Conservation (phyloP, 2,888 invertebrate genomes). For the Heliconius ethilla region DNA sequence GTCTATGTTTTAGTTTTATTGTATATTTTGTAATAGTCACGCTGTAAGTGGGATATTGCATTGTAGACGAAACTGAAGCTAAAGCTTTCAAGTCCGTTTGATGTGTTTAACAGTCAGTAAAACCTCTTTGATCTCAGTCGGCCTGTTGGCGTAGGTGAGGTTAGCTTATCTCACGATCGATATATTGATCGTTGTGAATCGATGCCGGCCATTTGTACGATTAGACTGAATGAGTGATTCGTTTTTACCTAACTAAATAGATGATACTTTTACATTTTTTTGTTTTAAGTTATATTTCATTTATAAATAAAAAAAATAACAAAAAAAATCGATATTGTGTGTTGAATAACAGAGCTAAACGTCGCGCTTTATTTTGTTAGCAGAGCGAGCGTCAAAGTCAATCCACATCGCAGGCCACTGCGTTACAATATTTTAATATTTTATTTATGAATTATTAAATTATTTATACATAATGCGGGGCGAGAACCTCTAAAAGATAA, state of each 20-base stretch:
- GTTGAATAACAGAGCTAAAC: neutral
- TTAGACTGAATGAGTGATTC: neutral
- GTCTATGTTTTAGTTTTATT: neutral
- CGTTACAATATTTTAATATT: no score
- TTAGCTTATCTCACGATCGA: slow-evolving; percentile 15
- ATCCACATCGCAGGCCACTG: no score
- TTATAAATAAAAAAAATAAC: no score
- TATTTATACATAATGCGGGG: no score
- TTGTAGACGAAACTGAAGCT: slow-evolving; percentile 7
- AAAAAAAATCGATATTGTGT: no score
- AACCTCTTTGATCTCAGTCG: slow-evolving; percentile 36
- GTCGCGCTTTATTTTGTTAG: no score
- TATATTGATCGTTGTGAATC: slow-evolving; percentile 21
- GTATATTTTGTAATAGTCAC: slow-evolving; percentile 8
- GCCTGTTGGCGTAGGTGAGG: neutral
- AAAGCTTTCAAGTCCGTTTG: slow-evolving; percentile 31
- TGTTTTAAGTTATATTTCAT: no score
- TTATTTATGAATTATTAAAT: no score
- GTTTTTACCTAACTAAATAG: neutral
- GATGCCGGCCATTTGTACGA: neutral
- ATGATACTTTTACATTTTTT: neutral
- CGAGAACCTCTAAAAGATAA: no score
- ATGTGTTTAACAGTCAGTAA: slow-evolving; percentile 39
- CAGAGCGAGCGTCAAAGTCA: neutral
- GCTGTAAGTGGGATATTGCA: slow-evolving; percentile 26